A percentile compares a stretch with the other conserved stretches of the same genome.
Evolutionary conservation across 2,797 vertebrate genomes (phyloP).

Genomic region (Nannoperca obscura): DNA sequence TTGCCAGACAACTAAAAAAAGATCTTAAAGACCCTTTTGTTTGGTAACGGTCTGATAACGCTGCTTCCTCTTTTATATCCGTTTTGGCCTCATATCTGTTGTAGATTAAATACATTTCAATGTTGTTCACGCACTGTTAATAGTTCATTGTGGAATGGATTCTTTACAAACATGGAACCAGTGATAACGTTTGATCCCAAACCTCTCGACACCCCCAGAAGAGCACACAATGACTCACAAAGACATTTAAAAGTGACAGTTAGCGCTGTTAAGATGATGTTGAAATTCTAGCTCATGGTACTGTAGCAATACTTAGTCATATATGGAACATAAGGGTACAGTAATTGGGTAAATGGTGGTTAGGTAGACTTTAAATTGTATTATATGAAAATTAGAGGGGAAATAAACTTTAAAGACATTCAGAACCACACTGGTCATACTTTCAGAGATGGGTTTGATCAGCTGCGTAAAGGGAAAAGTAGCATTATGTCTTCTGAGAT

Average conservation of each 20-base stretch:
- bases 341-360: not conserved
- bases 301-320: slow-evolving; percentile 55
- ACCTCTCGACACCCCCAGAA: slow-evolving; percentile 55
- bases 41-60: slow-evolving; percentile 22
- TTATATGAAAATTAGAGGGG: not conserved
- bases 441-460: not conserved
- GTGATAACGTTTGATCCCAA: slow-evolving; percentile 48
- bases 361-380: not conserved
- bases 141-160: not conserved
- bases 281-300: slow-evolving; percentile 43
- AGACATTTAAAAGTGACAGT: slow-evolving; percentile 13
- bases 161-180: slow-evolving; percentile 24
- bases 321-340: slow-evolving; percentile 43
- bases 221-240: slow-evolving; percentile 69
- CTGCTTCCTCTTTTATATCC: not conserved
- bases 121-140: not conserved
- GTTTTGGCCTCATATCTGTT: not conserved
- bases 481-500: slow-evolving; percentile 3
- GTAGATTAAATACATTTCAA: not conserved
- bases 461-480: not conserved
- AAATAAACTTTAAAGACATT: not conserved
- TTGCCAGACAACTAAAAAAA: not conserved
- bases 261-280: slow-evolving; percentile 21
- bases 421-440: not conserved
- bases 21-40: slow-evolving; percentile 2